These are phyloP conservation scores for Taenaris catops DNA, from an alignment of 2,888 invertebrate species.

Conservation along the genomic window DNA sequence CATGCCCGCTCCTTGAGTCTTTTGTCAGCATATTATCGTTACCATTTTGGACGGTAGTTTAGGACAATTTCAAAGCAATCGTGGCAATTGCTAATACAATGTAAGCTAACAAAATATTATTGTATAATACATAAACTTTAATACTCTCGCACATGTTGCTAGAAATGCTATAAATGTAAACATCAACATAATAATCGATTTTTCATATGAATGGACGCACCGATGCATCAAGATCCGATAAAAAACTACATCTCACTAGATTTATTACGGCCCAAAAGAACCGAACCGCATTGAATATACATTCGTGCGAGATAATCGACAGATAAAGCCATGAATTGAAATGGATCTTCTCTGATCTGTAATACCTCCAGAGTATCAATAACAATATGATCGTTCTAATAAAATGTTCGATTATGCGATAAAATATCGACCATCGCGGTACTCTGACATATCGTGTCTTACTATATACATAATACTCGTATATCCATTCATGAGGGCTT, in stretches of 20 bases:
- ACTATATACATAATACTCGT: no score
- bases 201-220: conserved; percentile 31
- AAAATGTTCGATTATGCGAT: conserved; percentile 47
- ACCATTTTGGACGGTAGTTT: no score
- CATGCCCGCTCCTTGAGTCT: no score
- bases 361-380: conserved; percentile 29
- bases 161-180: no score
- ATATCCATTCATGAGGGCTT: no score
- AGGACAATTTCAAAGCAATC: no score
- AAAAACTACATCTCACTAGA: conserved; percentile 54
- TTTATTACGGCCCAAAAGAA: conserved; percentile 62
- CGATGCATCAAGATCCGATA: conserved; percentile 38
- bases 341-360: conserved; percentile 31
- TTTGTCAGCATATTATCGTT: no score
- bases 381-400: conserved; percentile 50
- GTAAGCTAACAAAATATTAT: no score
- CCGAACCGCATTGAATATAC: conserved; percentile 57
- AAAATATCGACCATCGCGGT: conserved; percentile 41
- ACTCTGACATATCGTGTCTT: conserved; percentile 27
- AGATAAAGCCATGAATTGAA: conserved; percentile 40
- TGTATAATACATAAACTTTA: no score
- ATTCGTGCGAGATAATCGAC: conserved; percentile 41
- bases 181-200: conserved; percentile 2
- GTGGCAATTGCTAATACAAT: no score
- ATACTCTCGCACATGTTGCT: no score